Conservation (phyloP, 2,888 invertebrate genomes). For the Apamea epomidion region DNA sequence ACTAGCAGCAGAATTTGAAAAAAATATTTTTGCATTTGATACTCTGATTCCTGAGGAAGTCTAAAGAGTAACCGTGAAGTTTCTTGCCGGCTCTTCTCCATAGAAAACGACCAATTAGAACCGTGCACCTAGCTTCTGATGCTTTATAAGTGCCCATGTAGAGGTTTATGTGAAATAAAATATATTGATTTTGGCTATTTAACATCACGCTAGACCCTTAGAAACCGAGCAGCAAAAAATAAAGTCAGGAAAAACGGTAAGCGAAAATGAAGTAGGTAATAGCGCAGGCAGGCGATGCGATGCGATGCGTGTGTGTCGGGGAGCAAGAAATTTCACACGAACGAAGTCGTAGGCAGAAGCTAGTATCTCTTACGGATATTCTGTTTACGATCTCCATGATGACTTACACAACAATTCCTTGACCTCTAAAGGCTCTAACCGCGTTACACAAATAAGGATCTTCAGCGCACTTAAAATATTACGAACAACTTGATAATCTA, state of each 20-base stretch:
- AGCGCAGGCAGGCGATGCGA: not conserved
- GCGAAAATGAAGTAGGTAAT: not conserved
- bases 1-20: not conserved
- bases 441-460: slow-evolving; percentile 18
- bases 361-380: not conserved
- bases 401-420: not conserved
- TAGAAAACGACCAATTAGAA: too few species aligned
- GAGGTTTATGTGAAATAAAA: too few species aligned
- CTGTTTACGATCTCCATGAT: not conserved
- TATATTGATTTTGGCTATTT: not conserved
- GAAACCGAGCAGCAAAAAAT: not conserved
- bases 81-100: too few species aligned
- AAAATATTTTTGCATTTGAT: not conserved
- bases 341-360: not conserved
- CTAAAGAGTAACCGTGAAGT: not conserved
- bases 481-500: slow-evolving; percentile 53
- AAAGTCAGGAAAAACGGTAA: not conserved
- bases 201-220: not conserved
- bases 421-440: slow-evolving; percentile 12
- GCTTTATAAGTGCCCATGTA: too few species aligned
- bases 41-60: not conserved
- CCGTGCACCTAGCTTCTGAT: too few species aligned
- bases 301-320: not conserved
- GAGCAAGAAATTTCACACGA: not conserved
- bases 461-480: slow-evolving; percentile 30